Base-by-base conservation (phyloP, 2,797 vertebrate genomes). In the Propithecus perrieri region DNA sequence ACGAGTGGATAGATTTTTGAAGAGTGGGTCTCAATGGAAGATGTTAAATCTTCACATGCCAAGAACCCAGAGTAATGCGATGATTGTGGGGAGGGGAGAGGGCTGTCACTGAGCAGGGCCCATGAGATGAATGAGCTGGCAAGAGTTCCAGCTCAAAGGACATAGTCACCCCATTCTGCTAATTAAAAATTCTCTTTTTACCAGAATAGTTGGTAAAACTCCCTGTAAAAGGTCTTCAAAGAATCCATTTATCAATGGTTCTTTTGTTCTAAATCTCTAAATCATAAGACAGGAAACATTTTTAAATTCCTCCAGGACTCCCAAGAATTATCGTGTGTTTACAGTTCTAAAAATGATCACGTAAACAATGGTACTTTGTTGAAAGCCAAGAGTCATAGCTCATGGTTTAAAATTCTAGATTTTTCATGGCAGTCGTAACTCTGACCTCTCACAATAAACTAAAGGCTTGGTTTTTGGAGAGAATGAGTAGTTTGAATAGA, bases 281-380 rank as follows among this genome's bases (percentile, higher is more conserved):
- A 85, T 96, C 97, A 96, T 59, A 90, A 96, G 95, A 95, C 96
- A 97, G 96, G 96, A 97, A 98, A 95, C 46, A 93, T 94, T 95
- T 93, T 92, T 63, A 79, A 97, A 94, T 85, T 93, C 94, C 91
- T 94, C 74, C 35, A 76, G 85, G 93, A 94, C 91, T 53, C 67
- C 84, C 33, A 83, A 95, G 85, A 97, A 96, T 95, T 91, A 94
- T 83, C 93, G 78, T 85, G 55, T 76, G 88, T 78, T 96, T 95
- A 89, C 17, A 87, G 84, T 95, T 98, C 95, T 96, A 96, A 97
- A 97, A 97, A 90, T 91, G 94, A 85, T 57, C 57, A 6, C 48
- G 63, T 57, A 96, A 97, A 97, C 96, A 97, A 96, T 65, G 46
- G 93, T 48, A 80, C 81, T 92, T 85, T 94, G 93, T 81, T 61